Base-by-base conservation (phyloP, 2,888 invertebrate genomes). In the Gisinianus flammeolus region DNA sequence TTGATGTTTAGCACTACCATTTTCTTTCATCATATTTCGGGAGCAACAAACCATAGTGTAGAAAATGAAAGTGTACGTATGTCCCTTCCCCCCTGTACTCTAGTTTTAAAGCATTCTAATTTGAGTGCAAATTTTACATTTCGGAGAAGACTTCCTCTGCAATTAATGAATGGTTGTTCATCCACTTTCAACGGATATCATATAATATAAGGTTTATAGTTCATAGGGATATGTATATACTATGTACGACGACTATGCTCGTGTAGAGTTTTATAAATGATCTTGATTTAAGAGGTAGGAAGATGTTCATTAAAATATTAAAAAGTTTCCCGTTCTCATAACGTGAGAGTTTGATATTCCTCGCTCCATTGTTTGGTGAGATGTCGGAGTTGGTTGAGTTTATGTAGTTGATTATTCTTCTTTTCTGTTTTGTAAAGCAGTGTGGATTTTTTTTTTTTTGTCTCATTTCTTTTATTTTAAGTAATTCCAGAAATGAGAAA, bases 221-320 rank as follows among this genome's bases (percentile, higher is more conserved):
- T 6, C 19, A 44, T 19, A 44, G 2, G n/a, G 8, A 16, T 44
- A 44, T 44, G 44, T 44, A 44, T 44, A 6, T 44, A 44, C 44
- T 19, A n/a, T n/a, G n/a, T n/a, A n/a, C n/a, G n/a, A n/a, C n/a
- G n/a, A n/a, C n/a, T n/a, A n/a, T n/a, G n/a, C n/a, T n/a, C n/a
- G n/a, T n/a, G n/a, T n/a, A 2, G n/a, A 58, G 58, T 22, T 1
- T 58, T 58, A 24, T 24, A 58, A 24, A 58, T 58, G n/a, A 24
- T 58, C 22, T 19, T 58, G 58, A 58, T 58, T 58, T 58, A 58
- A 58, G 24, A 24, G 58, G 58, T 24, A 58, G 58, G 22, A 58
- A 58, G 58, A 58, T 58, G 22, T 58, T 58, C 58, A 58, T 58
- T 58, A 58, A 58, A 58, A 58, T 58, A 58, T 24, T 58, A 58